A percentile compares a stretch with the other conserved stretches of the same genome.
Evolutionary conservation across 2,113 vertebrate genomes (phyloP).

Genomic region (Orcinus orca): DNA sequence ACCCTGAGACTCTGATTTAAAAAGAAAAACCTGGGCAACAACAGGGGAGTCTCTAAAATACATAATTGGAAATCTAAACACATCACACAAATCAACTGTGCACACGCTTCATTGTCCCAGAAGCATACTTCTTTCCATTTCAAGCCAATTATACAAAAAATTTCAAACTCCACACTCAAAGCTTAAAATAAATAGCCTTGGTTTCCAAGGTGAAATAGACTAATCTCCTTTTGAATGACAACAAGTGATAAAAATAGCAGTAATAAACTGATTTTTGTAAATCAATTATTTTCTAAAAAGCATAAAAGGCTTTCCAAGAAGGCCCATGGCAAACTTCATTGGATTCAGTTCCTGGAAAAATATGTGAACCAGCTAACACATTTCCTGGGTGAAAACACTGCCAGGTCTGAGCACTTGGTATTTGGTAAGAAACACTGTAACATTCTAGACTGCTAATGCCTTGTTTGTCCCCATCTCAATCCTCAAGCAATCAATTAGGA

Average conservation of each 20-base stretch:
- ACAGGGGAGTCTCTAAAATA: neutral
- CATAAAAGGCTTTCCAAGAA: constrained; percentile 22
- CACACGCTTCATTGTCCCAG: neutral
- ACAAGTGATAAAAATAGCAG: constrained; percentile 38
- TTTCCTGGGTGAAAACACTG: neutral
- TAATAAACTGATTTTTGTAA: constrained; percentile 5
- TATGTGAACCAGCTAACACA: neutral
- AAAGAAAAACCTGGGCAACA: constrained; percentile 38
- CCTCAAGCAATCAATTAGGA: neutral
- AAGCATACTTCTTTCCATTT: neutral
- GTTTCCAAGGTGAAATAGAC: constrained; percentile 34
- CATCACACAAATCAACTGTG: neutral
- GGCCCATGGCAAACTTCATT: neutral
- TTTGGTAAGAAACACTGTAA: neutral
- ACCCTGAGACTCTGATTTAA: neutral
- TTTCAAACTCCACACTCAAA: neutral
- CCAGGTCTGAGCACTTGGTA: neutral
- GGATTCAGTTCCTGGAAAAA: neutral
- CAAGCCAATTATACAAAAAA: neutral
- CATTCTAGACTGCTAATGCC: neutral
- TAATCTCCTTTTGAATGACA: neutral
- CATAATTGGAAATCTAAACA: constrained; percentile 16
- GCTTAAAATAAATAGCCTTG: constrained; percentile 15
- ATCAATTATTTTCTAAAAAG: constrained; percentile 37
- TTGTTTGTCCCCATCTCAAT: neutral